Evolutionary conservation across 2,888 invertebrate genomes (phyloP), one percentile per base, ranked within the genome.

Genomic region (Dynastes hyllus): DNA sequence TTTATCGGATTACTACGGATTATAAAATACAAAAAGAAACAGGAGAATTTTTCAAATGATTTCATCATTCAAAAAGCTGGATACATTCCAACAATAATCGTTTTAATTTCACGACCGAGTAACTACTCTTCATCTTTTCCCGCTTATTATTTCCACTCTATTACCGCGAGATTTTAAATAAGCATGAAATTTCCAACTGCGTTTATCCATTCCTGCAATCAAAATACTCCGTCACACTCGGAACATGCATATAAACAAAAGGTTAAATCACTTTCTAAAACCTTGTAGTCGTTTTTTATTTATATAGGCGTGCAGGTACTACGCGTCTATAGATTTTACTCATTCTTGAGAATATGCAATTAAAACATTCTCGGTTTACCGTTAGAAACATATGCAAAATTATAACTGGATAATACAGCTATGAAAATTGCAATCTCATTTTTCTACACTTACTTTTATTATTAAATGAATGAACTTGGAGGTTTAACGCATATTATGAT

Each of bases 231-330:
- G 22, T 22, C 55, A 6, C 22, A 16, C 55, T 58, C 1, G 16
- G 66, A 11, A 51, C 8, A 29, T 29, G 27, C 32, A 50, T 69
- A 29, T 51, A 69, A 51, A 69, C 73, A 61, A 75, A 75, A 75
- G 73, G 73, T 75, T 75, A 75, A 61, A 75, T 61, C 73, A 75
- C 73, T 75, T 75, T 75, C 73, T 4, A 61, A 75, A 61, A 61
- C 73, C 73, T 61, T 75, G 73, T 53, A 75, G 11, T 45, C 16
- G 22, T 63, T 75, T 58, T 58, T 22, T 27, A 22, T 22, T 58
- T 2, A 5, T 55, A 55, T 40, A 75, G 73, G 63, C 50, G 29
- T 45, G 50, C 61, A 75, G 61, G 40, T 45, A 61, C 61, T n/a
- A 63, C 61, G 37, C 61, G 45, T 75, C 51, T 51, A 69, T 69